Evolutionary conservation across 2,797 vertebrate genomes (phyloP).

Genomic region (Hybognathus amarus): DNA sequence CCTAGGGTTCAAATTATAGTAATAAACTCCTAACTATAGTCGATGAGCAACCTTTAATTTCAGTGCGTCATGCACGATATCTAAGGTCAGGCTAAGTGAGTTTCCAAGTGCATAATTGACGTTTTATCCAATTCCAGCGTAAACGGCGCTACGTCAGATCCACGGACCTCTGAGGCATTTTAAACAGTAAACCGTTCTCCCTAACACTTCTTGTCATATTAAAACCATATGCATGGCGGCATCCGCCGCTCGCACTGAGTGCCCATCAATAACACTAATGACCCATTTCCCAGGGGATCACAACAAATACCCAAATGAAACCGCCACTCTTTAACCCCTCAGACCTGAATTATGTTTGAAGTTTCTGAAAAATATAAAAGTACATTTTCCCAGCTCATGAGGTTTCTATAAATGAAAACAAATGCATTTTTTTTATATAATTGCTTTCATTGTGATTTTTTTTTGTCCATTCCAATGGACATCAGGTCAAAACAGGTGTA

Average conservation of each 20-base stretch:
- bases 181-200: constrained; percentile 64
- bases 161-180: constrained; percentile 62
- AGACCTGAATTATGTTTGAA: too few relatives aligned
- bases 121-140: constrained; percentile 14
- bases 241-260: constrained; percentile 56
- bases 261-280: constrained; percentile 78
- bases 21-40: constrained; percentile 37
- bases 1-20: constrained; percentile 22
- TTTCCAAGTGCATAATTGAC: constrained; percentile 11
- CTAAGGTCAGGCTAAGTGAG: constrained; percentile 18
- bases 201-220: constrained; percentile 72
- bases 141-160: constrained; percentile 22
- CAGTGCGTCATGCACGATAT: constrained; percentile 34
- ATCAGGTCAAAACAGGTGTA: too few relatives aligned
- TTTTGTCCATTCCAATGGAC: too few relatives aligned
- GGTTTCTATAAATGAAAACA: too few relatives aligned
- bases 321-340: constrained; percentile 56
- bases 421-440: too few relatives aligned
- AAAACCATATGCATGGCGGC: constrained; percentile 70
- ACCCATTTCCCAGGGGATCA: constrained; percentile 69
- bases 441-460: too few relatives aligned
- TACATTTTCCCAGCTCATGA: too few relatives aligned
- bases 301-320: constrained; percentile 70
- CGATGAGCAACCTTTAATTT: constrained; percentile 22
- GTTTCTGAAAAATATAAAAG: too few relatives aligned